Percentiles rank a stretch among this genome's conserved stretches.
phyloP scores from a whole-genome alignment of 2,797 vertebrate genomes.

The Chelon auratus region DNA sequence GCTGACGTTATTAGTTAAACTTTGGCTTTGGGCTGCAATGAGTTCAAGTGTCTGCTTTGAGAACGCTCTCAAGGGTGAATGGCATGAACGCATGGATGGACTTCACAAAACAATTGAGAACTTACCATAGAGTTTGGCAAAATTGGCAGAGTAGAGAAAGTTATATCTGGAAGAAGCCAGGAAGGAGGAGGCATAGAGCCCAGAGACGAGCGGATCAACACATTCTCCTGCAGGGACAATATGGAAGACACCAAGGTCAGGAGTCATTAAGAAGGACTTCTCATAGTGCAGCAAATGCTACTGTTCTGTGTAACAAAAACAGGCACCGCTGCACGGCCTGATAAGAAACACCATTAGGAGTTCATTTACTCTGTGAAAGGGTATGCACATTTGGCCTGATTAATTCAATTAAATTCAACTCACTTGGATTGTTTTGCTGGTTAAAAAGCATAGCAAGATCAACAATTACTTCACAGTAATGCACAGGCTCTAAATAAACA shows the following conservation, averaged over 20 bases:
- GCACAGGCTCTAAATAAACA: conserved; percentile 3
- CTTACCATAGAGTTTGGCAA: conserved; percentile 95
- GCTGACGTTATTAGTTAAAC: background rate
- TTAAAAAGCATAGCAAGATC: background rate
- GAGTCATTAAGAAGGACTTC: background rate
- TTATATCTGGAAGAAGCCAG: conserved; percentile 95
- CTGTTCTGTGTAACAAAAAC: conserved; percentile 14
- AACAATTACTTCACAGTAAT: conserved; percentile 14
- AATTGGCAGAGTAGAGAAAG: conserved; percentile 92
- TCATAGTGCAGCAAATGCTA: conserved; percentile 10
- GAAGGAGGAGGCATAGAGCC: conserved; percentile 92
- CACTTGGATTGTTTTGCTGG: background rate
- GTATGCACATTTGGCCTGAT: background rate
- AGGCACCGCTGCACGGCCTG: conserved; percentile 16
- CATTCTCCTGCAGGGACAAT: conserved; percentile 77
- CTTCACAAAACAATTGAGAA: background rate
- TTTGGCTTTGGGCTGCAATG: background rate
- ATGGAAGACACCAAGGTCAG: conserved; percentile 5
- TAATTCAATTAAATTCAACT: conserved; percentile 28
- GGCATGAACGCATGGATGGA: background rate
- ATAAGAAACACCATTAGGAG: conserved; percentile 32
- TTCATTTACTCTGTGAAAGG: conserved; percentile 31
- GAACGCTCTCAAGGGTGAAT: background rate
- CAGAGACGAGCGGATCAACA: conserved; percentile 90
- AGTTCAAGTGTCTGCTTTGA: background rate